Evolutionary conservation across 2,888 invertebrate genomes (phyloP).

Genomic region (Synanthedon vespiformis): DNA sequence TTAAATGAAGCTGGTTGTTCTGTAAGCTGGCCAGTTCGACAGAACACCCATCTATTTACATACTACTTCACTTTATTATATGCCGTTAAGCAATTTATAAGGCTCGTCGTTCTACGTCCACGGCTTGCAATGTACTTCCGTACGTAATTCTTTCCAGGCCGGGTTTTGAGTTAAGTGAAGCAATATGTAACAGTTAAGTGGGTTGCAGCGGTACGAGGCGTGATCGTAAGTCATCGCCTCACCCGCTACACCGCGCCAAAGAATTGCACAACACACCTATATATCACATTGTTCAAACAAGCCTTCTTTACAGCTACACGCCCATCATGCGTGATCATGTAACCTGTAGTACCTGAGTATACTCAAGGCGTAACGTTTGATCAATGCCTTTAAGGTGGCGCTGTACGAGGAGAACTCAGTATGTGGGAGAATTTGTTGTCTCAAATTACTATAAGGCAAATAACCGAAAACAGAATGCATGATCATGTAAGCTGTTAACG

Average conservation of each 20-base stretch:
- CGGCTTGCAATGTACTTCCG: conserved; percentile 28
- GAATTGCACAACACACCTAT: conserved; percentile 28
- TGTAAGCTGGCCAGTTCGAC: conserved; percentile 17
- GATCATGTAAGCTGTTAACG: neutral
- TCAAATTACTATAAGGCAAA: too few relatives aligned
- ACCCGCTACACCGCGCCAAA: conserved; percentile 24
- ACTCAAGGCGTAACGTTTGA: neutral
- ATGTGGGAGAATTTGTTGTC: too few relatives aligned
- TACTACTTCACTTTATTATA: conserved; percentile 16
- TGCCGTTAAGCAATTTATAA: conserved; percentile 25
- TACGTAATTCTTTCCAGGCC: conserved; percentile 36
- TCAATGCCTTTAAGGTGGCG: neutral
- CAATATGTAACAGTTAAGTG: conserved; percentile 54
- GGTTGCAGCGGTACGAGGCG: conserved; percentile 30
- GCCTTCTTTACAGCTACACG: neutral
- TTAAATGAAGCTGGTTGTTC: conserved; percentile 10
- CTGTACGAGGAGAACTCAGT: too few relatives aligned
- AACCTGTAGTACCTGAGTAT: neutral
- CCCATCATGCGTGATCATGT: neutral
- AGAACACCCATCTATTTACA: conserved; percentile 18
- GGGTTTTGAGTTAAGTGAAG: conserved; percentile 51
- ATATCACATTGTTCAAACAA: conserved; percentile 40
- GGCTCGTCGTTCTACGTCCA: conserved; percentile 16
- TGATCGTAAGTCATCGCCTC: conserved; percentile 48
- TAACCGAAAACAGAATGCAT: neutral